Evolutionary conservation across 1,140 invertebrate genomes (phyloP), one percentile per base, ranked within the genome.

Genomic region (Callitettix versicolor): DNA sequence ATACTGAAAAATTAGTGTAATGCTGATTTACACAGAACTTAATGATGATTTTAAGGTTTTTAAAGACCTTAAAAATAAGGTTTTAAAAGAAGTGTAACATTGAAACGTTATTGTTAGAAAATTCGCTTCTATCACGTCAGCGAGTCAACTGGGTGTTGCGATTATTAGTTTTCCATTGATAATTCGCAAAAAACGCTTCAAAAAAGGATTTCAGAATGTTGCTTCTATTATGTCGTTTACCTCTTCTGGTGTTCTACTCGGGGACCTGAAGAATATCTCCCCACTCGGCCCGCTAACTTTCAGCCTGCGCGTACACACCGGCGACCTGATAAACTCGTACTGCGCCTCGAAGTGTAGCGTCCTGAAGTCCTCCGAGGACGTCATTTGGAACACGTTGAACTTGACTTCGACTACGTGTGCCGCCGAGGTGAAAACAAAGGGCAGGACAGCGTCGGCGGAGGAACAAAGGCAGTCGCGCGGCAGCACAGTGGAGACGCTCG

Each of bases 291-390:
- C 86, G 18, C 75, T 74, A 24, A 85, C 78, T 51, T 78, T 71
- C 56, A 85, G 76, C 53, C 77, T 78, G 55, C 77, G 73, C 18
- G 77, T 69, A 64, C 88, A 91, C 20, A 75, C 69, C 17, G 79
- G 70, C 46, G 81, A 76, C 63, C 85, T 80, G 0, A 89, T 73
- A 62, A 90, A 91, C 65, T 91, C 87, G 68, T 85, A 88, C 34
- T 78, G 80, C 17, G 84, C 90, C 69, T 91, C 87, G 66, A 93
- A 91, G 56, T 81, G 84, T 38, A 90, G 77, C 52, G 85, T n/a
- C 49, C 83, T 79, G 65, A 86, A 90, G 70, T 94, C 90, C 62
- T 92, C 88, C 6, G 81, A 72, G 0, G 86, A 78, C 43, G 82
- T 81, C 90, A 94, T 94, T 51, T 84, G 81, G 7, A 76, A 75